Percentiles rank a stretch among this genome's conserved stretches.
Evolutionary conservation across 2,113 vertebrate genomes (phyloP).

Genomic region (Rafetus swinhoei): DNA sequence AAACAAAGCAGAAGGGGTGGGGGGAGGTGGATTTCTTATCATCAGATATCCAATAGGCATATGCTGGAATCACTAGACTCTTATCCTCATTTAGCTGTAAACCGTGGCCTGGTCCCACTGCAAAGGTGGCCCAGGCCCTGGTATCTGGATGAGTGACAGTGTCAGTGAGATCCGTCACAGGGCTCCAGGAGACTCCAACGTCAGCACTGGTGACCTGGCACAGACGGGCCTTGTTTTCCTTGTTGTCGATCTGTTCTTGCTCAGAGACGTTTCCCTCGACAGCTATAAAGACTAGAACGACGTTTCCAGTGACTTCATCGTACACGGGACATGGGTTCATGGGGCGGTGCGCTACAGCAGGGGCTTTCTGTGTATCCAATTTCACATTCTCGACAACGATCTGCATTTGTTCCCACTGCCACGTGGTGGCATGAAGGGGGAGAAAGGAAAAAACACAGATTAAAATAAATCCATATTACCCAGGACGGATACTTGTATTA

Average conservation of each 20-base stretch:
- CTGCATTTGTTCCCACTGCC: constrained; percentile 72
- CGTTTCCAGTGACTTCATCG: constrained; percentile 43
- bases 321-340: constrained; percentile 82
- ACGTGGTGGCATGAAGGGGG: not conserved
- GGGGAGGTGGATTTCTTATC: constrained; percentile 43
- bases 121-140: constrained; percentile 89
- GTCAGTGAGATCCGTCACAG: constrained; percentile 81
- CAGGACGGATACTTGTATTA: not conserved
- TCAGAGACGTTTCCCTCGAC: constrained; percentile 86
- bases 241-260: constrained; percentile 85
- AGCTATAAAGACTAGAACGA: constrained; percentile 92
- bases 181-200: constrained; percentile 84
- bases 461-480: not conserved
- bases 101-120: constrained; percentile 87
- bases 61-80: constrained; percentile 88
- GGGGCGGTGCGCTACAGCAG: constrained; percentile 69
- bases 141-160: constrained; percentile 66
- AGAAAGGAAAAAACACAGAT: constrained; percentile 26
- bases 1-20: constrained; percentile 83
- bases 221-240: constrained; percentile 84
- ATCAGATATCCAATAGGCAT: constrained; percentile 78
- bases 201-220: constrained; percentile 87
- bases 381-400: constrained; percentile 27
- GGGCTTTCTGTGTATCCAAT: constrained; percentile 29
- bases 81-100: constrained; percentile 78